phyloP scores from a whole-genome alignment of 2,797 vertebrate genomes.

The Coluber constrictor region DNA sequence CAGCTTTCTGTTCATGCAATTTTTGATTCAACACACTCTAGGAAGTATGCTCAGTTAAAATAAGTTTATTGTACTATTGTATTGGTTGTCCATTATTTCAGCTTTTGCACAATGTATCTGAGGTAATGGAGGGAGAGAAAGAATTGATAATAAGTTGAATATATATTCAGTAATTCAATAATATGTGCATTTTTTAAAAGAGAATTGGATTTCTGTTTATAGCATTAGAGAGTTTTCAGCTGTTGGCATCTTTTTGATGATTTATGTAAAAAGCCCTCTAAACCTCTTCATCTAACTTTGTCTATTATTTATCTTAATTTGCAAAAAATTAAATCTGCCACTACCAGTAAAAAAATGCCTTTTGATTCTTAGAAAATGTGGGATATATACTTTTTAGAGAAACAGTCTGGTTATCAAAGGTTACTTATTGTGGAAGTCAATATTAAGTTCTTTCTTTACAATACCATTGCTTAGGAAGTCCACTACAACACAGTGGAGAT shows the following conservation, averaged over 20 bases:
- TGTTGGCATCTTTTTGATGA: neutral
- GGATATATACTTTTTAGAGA: neutral
- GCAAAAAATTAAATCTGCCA: neutral
- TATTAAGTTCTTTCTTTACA: neutral
- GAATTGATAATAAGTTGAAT: neutral
- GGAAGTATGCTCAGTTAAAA: neutral
- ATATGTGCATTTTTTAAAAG: neutral
- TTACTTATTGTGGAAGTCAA: neutral
- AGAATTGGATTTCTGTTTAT: neutral
- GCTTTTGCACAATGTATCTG: neutral
- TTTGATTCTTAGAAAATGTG: neutral
- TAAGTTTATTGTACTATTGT: neutral
- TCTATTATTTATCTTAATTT: neutral
- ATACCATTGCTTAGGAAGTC: neutral
- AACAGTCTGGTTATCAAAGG: neutral
- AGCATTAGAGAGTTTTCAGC: neutral
- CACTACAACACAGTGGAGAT: neutral
- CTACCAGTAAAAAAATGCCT: neutral
- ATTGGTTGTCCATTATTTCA: neutral
- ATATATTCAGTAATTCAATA: neutral
- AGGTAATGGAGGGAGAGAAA: neutral
- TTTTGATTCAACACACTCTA: neutral
- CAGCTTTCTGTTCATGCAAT: neutral
- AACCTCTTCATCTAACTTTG: neutral
- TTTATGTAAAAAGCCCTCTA: neutral